Percentiles rank a stretch among this genome's conserved stretches.
Evolutionary conservation across 1,140 invertebrate species (phyloP).

Genomic region (Agrilus planipennis): DNA sequence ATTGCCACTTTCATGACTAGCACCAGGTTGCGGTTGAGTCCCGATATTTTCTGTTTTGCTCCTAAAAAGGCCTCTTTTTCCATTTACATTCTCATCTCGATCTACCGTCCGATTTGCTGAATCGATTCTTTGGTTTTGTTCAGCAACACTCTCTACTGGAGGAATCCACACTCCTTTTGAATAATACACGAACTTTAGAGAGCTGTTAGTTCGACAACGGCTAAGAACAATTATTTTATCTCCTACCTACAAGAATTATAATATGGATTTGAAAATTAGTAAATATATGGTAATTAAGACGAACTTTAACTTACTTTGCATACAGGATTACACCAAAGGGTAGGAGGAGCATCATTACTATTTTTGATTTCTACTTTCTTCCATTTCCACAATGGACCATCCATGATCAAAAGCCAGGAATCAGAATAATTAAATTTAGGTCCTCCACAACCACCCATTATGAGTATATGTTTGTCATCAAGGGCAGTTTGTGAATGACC

Average conservation of each 20-base stretch:
- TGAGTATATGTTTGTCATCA: constrained; percentile 54
- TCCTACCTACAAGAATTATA: constrained; percentile 36
- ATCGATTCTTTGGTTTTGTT: constrained; percentile 1
- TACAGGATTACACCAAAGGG: constrained; percentile 87
- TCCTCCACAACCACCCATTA: constrained; percentile 54
- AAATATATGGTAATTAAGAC: no score
- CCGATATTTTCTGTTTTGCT: constrained; percentile 11
- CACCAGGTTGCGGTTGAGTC: constrained; percentile 2
- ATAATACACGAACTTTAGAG: constrained; percentile 27
- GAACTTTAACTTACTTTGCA: constrained; percentile 59
- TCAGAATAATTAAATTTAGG: constrained; percentile 47
- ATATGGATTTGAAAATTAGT: not conserved
- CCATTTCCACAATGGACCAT: constrained; percentile 65
- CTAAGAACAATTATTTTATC: constrained; percentile 54
- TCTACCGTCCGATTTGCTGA: constrained; percentile 33
- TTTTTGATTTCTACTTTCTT: constrained; percentile 60
- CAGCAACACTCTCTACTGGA: constrained; percentile 1
- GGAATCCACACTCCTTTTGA: constrained; percentile 16
- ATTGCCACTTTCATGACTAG: not conserved
- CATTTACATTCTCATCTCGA: constrained; percentile 62
- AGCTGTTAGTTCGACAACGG: constrained; percentile 38
- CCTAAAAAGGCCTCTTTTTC: constrained; percentile 46
- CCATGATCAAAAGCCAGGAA: constrained; percentile 53
- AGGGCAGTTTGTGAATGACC: constrained; percentile 77
- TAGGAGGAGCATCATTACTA: constrained; percentile 63